Base-by-base conservation (phyloP, 2,888 invertebrate species). In the Metacarcinus magister region DNA sequence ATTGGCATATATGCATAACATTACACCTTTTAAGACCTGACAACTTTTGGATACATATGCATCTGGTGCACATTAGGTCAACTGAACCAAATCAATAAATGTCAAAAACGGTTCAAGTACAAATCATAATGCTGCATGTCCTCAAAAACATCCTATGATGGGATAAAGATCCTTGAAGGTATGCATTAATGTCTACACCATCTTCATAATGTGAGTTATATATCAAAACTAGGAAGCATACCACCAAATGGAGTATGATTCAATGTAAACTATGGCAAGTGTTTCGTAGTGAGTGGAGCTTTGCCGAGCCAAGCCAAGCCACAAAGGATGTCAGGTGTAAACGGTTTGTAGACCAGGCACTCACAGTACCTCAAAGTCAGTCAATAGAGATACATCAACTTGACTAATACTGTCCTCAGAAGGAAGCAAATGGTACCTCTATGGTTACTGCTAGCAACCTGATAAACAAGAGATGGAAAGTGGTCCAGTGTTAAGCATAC, bases 381-480 rank as follows among this genome's bases (percentile, higher is more conserved):
- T 87, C n/a, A 87, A 87, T 13, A 87, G 87, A 39, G 87, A 87
- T 39, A 87, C 87, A 87, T 87, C 87, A 87, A 75, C 87, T 87
- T 39, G 87, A 39, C 87, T 39, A 87, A 87, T 39, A 87, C 87
- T 87, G 87, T 39, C 28, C 39, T 39, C 87, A 39, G 87, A 87
- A 39, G 87, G 39, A 87, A 87, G 87, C 87, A 87, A 87, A 87
- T 87, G 87, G 39, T 87, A 87, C 8, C n/a, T 87, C 87, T 32
- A 87, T 87, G 87, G 10, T 87, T 87, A 87, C 87, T 87, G 87
- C 87, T 87, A 87, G 87, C 87, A 87, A 87, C 87, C 87, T 87
- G 87, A 87, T 19, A 87, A 87, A 39, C 39, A 87, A 87, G 87
- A 87, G 87, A 87, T 16, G 28, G 16, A 87, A 19, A 87, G 87